These are phyloP conservation scores for Anastrepha ludens DNA, from an alignment of 1,140 invertebrate species.

Conservation along the genomic window DNA sequence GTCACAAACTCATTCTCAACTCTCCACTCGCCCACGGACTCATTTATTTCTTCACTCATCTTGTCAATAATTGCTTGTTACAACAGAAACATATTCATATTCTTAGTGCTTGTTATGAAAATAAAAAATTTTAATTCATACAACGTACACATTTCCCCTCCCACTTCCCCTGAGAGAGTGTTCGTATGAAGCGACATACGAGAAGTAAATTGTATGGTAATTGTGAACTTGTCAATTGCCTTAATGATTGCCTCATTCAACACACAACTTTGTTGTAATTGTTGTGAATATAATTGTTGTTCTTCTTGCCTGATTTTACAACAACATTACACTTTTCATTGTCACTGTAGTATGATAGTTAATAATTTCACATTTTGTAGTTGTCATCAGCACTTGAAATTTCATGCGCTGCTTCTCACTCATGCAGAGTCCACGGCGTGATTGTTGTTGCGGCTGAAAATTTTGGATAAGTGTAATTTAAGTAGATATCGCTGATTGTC, in stretches of 20 bases:
- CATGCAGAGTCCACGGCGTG: neutral
- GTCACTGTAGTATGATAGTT: conserved; percentile 4
- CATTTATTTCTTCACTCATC: neutral
- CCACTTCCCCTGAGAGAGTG: neutral
- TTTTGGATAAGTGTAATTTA: neutral
- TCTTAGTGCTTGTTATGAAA: conserved; percentile 7
- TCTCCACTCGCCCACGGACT: neutral
- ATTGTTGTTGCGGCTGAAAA: neutral
- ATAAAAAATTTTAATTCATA: conserved; percentile 1
- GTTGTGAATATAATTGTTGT: conserved; percentile 11
- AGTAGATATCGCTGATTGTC: neutral
- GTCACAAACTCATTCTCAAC: neutral
- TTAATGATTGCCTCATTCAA: conserved; percentile 21
- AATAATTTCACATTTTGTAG: conserved; percentile 15
- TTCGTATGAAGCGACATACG: too few species aligned
- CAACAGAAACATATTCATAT: neutral
- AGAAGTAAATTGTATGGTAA: conserved; percentile 32
- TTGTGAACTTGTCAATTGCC: conserved; percentile 45
- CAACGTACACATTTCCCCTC: neutral
- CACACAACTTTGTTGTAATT: neutral
- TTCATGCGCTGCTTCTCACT: neutral
- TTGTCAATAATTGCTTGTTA: conserved; percentile 27
- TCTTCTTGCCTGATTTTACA: neutral
- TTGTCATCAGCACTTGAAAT: conserved; percentile 1
- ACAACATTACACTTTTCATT: neutral